Conservation (phyloP, 2,113 vertebrate species). For the Perca flavescens region DNA sequence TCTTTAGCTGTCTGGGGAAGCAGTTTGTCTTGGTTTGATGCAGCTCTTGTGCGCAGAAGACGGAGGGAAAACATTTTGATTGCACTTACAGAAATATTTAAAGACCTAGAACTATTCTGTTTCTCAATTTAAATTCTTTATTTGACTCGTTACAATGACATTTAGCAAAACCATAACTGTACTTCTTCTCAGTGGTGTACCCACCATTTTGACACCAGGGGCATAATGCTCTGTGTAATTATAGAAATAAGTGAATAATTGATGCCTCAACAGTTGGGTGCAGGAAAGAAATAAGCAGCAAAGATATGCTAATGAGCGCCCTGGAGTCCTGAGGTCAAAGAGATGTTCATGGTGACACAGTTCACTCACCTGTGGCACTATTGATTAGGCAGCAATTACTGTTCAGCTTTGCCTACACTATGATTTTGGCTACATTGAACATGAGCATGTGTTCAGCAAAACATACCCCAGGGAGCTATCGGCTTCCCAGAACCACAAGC, state of each 20-base stretch:
- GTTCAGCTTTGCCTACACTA: constrained; percentile 15
- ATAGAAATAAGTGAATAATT: constrained; percentile 63
- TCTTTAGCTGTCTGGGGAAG: constrained; percentile 41
- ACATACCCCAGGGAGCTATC: neutral
- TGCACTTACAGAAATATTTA: constrained; percentile 2
- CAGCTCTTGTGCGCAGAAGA: constrained; percentile 14
- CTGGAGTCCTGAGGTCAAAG: constrained; percentile 36
- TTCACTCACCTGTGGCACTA: constrained; percentile 29
- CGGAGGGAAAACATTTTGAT: neutral
- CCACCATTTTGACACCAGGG: constrained; percentile 25
- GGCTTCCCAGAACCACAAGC: constrained; percentile 12
- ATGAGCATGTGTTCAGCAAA: constrained; percentile 32
- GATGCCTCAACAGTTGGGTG: constrained; percentile 52
- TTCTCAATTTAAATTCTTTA: constrained; percentile 8
- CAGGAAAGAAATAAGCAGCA: constrained; percentile 36
- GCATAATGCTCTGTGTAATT: constrained; percentile 40
- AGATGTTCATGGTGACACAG: constrained; percentile 19
- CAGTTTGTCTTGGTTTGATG: constrained; percentile 26
- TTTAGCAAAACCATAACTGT: constrained; percentile 18
- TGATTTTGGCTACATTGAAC: constrained; percentile 40
- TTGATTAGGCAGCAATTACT: constrained; percentile 53
- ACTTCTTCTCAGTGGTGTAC: neutral
- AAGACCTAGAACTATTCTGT: neutral
- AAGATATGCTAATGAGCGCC: constrained; percentile 49
- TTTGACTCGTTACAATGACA: constrained; percentile 16